A percentile compares a stretch with the other conserved stretches of the same genome.
Evolutionary conservation across 2,113 vertebrate genomes (phyloP).

Genomic region (Galemys pyrenaicus): DNA sequence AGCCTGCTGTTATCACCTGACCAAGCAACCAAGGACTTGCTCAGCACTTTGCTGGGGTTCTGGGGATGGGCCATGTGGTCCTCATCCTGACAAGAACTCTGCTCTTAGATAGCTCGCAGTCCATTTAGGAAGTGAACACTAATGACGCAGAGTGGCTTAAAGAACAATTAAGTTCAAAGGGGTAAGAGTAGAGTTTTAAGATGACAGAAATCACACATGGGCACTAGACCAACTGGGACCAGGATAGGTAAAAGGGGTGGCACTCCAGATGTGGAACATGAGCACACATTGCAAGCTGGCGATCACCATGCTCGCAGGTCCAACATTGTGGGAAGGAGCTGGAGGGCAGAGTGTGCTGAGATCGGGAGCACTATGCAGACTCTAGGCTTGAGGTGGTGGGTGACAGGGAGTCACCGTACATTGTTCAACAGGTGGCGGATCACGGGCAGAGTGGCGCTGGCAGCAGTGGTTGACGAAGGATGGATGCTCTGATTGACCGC

Average conservation of each 20-base stretch:
- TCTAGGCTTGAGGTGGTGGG: not conserved
- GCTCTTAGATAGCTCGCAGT: not conserved
- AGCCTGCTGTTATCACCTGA: slow-evolving; percentile 20
- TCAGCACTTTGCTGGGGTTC: not conserved
- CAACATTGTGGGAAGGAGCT: not conserved
- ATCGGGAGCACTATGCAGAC: not conserved
- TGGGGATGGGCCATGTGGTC: not conserved
- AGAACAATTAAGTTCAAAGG: slow-evolving; percentile 49
- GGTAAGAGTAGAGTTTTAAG: slow-evolving; percentile 28
- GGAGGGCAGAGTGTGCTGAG: not conserved
- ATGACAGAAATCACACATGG: not conserved
- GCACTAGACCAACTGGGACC: slow-evolving; percentile 4
- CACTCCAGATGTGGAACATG: not conserved
- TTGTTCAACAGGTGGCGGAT: not conserved
- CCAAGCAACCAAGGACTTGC: not conserved
- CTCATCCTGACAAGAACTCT: not conserved
- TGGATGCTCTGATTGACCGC: not conserved
- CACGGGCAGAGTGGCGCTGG: not conserved
- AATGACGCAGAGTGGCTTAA: not conserved
- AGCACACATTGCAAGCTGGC: not conserved
- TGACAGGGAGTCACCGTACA: not conserved
- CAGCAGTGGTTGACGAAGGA: not conserved
- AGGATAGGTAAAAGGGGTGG: not conserved
- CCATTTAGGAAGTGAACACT: not conserved
- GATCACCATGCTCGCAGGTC: not conserved